Conservation (phyloP, 2,888 invertebrate species). For the Tetropium fuscum region DNA sequence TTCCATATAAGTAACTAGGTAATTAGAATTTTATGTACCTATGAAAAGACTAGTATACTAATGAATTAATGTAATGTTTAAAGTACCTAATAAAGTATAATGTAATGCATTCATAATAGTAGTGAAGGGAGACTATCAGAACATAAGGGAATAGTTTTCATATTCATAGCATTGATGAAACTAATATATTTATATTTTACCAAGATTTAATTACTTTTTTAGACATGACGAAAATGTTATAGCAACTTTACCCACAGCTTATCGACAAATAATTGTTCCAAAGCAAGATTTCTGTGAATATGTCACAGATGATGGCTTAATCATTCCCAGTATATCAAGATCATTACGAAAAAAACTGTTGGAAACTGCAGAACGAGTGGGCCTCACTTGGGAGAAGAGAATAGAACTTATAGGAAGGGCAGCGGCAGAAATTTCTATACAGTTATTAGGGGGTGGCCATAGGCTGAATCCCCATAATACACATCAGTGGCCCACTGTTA, state of each 20-base stretch:
- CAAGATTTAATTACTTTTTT: conserved; percentile 67
- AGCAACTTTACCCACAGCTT: conserved; percentile 72
- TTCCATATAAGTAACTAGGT: too few relatives aligned
- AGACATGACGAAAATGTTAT: conserved; percentile 91
- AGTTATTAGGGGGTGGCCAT: conserved; percentile 86
- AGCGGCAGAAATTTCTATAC: conserved; percentile 85
- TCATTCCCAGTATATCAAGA: conserved; percentile 81
- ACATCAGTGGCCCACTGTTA: conserved; percentile 88
- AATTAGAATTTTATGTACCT: too few relatives aligned
- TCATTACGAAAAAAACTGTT: conserved; percentile 77
- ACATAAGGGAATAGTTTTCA: too few relatives aligned
- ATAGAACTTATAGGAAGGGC: conserved; percentile 86
- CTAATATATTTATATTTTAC: too few relatives aligned
- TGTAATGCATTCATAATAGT: too few relatives aligned
- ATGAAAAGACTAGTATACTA: too few relatives aligned
- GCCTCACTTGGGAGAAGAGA: conserved; percentile 75
- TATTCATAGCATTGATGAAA: too few relatives aligned
- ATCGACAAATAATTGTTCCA: conserved; percentile 80
- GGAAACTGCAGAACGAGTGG: conserved; percentile 75
- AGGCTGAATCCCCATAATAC: conserved; percentile 87
- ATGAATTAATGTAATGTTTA: too few relatives aligned
- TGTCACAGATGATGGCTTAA: conserved; percentile 84
- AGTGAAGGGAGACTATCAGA: too few relatives aligned
- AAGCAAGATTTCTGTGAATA: conserved; percentile 73
- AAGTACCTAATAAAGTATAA: too few relatives aligned